Evolutionary conservation across 2,888 invertebrate species (phyloP).

Genomic region (Schrankia costaestrigalis): DNA sequence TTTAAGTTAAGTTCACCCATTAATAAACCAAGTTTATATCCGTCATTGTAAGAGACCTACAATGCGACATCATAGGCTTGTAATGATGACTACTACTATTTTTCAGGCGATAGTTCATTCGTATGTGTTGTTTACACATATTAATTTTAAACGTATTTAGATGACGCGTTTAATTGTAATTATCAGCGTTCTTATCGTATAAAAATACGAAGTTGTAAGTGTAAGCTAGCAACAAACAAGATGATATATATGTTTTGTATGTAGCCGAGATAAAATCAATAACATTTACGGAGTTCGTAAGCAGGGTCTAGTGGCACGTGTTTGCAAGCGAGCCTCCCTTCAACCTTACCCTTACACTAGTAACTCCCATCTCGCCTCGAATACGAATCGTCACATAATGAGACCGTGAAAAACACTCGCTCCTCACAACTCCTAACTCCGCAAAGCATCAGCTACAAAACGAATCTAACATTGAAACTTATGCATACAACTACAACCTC

Average conservation of each 20-base stretch:
- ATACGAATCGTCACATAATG: conserved; percentile 74
- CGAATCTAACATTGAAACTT: conserved; percentile 32
- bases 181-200: no score
- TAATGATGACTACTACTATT: no score
- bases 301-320: conserved; percentile 47
- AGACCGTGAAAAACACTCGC: conserved; percentile 75
- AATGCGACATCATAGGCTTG: no score
- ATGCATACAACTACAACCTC: conserved; percentile 39
- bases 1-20: no score
- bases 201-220: conserved; percentile 6
- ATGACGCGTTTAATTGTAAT: no score
- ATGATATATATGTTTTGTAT: conserved; percentile 28
- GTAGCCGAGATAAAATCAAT: conserved; percentile 44
- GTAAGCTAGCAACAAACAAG: conserved; percentile 29
- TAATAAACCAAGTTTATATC: no score
- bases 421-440: conserved; percentile 55
- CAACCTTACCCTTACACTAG: conserved; percentile 50
- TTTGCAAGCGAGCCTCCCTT: conserved; percentile 41
- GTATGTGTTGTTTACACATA: no score
- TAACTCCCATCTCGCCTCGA: conserved; percentile 53
- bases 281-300: conserved; percentile 47
- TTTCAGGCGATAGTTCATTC: no score
- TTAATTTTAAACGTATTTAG: no score
- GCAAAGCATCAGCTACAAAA: conserved; percentile 40
- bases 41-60: no score